A percentile compares a stretch with the other conserved stretches of the same genome.
phyloP scores from a whole-genome alignment of 2,888 invertebrate genomes.

The Lepas anatifera region DNA sequence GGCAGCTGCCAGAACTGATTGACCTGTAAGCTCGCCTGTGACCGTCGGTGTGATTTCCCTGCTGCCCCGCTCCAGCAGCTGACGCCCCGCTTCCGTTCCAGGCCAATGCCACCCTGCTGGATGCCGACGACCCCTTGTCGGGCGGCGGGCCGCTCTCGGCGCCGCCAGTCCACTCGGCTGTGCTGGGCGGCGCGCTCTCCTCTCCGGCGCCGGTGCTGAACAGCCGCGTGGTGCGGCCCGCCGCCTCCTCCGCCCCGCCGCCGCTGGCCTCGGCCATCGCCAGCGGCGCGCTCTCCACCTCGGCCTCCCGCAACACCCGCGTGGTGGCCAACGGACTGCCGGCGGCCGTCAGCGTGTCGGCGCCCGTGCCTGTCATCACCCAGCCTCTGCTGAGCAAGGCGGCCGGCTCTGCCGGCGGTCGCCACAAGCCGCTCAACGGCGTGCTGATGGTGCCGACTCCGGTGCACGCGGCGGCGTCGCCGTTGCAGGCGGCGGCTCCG shows the following conservation, averaged over 20 bases:
- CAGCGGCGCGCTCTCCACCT: background rate
- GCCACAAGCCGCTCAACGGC: background rate
- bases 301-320: background rate
- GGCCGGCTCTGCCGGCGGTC: background rate
- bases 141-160: background rate
- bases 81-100: background rate
- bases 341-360: background rate
- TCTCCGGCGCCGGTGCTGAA: background rate
- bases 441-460: background rate
- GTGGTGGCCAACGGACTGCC: background rate
- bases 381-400: background rate
- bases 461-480: slow-evolving; percentile 1
- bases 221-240: background rate
- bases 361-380: too few relatives aligned
- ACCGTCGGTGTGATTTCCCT: too few relatives aligned
- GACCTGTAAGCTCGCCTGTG: too few relatives aligned
- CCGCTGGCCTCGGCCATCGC: background rate
- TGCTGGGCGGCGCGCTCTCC: background rate
- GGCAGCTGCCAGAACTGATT: too few relatives aligned
- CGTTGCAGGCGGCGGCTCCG: slow-evolving; percentile 7
- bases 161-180: background rate
- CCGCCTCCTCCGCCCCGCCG: background rate
- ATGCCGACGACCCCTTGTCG: background rate
- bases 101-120: background rate
- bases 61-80: too few relatives aligned